Conservation (phyloP, 2,797 vertebrate genomes). For the Lindbergichthys nudifrons region DNA sequence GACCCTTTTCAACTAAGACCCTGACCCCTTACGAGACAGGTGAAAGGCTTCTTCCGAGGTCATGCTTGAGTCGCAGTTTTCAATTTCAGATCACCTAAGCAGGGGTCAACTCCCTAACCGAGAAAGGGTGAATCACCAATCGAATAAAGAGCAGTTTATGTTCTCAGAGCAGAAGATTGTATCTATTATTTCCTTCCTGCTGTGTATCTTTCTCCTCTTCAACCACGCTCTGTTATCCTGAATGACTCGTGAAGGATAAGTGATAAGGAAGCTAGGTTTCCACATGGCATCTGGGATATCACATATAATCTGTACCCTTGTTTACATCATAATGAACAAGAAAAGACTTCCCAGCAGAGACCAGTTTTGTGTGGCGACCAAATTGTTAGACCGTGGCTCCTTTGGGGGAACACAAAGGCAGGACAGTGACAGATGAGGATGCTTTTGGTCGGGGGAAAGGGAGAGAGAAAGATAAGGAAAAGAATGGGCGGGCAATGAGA, state of each 20-base stretch:
- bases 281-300: slow-evolving; percentile 47
- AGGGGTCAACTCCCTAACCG: slow-evolving; percentile 50
- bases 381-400: slow-evolving; percentile 28
- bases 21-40: slow-evolving; percentile 58
- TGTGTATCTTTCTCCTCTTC: slow-evolving; percentile 13
- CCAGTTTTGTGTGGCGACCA: slow-evolving; percentile 18
- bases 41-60: slow-evolving; percentile 61
- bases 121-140: slow-evolving; percentile 26
- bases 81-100: slow-evolving; percentile 58
- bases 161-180: slow-evolving; percentile 13
- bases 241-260: slow-evolving; percentile 31
- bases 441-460: slow-evolving; percentile 23
- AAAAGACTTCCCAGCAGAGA: slow-evolving; percentile 26
- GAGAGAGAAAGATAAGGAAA: slow-evolving; percentile 9
- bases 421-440: slow-evolving; percentile 43
- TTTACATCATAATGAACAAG: slow-evolving; percentile 41
- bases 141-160: slow-evolving; percentile 21
- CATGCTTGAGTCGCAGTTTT: slow-evolving; percentile 53
- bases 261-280: slow-evolving; percentile 29
- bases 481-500: background rate
- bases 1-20: slow-evolving; percentile 72
- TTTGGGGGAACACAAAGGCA: slow-evolving; percentile 31
- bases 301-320: slow-evolving; percentile 19
- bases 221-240: slow-evolving; percentile 23
- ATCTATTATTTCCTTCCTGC: slow-evolving; percentile 15